Evolutionary conservation across 2,113 vertebrate species (phyloP), one percentile per base, ranked within the genome.

Genomic region (Corydoras sp.): DNA sequence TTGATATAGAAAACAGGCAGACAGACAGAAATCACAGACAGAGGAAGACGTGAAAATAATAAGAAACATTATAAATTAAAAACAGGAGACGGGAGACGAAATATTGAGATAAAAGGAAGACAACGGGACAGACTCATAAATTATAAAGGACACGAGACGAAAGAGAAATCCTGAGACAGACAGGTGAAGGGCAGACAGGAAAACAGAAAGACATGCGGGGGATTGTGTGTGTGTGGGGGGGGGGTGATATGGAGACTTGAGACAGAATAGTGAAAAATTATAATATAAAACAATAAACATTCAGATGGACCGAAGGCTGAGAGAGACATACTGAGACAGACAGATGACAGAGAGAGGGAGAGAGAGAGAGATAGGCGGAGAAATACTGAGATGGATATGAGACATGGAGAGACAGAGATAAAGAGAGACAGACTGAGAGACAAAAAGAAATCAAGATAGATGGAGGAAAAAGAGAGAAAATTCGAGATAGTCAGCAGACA

Each of bases 391-490:
- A 43, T 43, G 7, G 7, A 43, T 43, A 43, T 43, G 35, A 43
- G 35, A 43, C 7, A 43, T 43, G 18, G 6, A 58, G 56, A 58
- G 56, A 58, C 6, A 15, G 14, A 58, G 15, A 15, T 5, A 9
- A 18, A 9, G 3, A n/a, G 55, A n/a, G 55, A 54, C 10, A 54
- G 3, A 51, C 30, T 31, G 4, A 51, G 63, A 65, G 58, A 56
- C 55, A 48, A 53, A 43, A n/a, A 53, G 14, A 30, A n/a, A 15
- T 43, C 35, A 15, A 54, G n/a, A 15, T 14, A 56, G 69, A 76
- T 13, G 64, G 5, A 10, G 4, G n/a, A 15, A 29, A 18, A n/a
- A 1, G 7, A 54, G 10, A n/a, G 24, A 62, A 54, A 18, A 31
- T 31, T 1, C 48, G 30, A 55, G 7, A 62, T 3, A 35, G 67